Conservation (phyloP, 1,140 invertebrate genomes). For the Drosophila mauritiana region DNA sequence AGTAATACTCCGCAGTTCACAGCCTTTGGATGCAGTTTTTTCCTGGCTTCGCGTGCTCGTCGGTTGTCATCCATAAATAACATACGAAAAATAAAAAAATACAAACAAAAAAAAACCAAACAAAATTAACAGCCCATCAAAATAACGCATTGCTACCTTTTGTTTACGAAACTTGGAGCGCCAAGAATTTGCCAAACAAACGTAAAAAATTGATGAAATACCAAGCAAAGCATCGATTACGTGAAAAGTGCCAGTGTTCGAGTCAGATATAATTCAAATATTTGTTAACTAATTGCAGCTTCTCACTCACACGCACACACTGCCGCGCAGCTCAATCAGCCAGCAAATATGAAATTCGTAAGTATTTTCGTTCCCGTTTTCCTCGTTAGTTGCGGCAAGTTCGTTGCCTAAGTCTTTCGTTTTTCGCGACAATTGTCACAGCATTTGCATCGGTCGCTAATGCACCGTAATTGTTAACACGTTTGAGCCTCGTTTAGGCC, state of each 20-base stretch:
- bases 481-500: constrained; percentile 39
- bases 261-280: constrained; percentile 62
- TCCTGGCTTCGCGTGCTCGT: constrained; percentile 54
- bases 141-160: constrained; percentile 51
- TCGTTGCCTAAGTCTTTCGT: constrained; percentile 77
- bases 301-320: constrained; percentile 24
- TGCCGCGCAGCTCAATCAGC: constrained; percentile 46
- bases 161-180: constrained; percentile 37
- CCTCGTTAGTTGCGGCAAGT: constrained; percentile 29
- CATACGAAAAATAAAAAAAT: constrained; percentile 6
- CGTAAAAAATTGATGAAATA: constrained; percentile 35
- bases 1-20: constrained; percentile 19
- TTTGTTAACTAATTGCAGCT: constrained; percentile 81
- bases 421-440: constrained; percentile 55
- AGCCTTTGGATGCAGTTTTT: constrained; percentile 50
- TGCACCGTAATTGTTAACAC: constrained; percentile 50
- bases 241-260: constrained; percentile 60
- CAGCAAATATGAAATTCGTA: constrained; percentile 82
- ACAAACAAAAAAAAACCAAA: constrained; percentile 6
- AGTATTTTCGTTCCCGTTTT: constrained; percentile 45
- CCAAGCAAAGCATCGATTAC: constrained; percentile 1
- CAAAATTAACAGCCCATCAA: constrained; percentile 1
- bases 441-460: constrained; percentile 29
- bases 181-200: constrained; percentile 34
- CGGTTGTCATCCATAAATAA: constrained; percentile 28